Base-by-base conservation (phyloP, 1,140 invertebrate species). In the Lasaia peninsularis region DNA sequence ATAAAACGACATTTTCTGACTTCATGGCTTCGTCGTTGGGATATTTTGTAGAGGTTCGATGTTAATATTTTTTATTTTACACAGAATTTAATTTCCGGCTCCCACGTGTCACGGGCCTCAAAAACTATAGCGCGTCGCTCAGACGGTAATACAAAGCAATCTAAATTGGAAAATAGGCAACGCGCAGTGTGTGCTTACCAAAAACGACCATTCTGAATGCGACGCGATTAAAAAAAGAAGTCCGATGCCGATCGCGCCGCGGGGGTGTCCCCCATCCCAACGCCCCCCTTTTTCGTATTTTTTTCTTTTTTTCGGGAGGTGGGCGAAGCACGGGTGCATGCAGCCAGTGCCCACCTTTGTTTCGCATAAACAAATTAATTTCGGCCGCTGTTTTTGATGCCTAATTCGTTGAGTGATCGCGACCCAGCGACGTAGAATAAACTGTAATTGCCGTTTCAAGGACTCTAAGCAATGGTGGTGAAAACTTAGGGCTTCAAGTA, bases 341-440 rank as follows among this genome's bases (percentile, higher is more conserved):
- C 82, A 84, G 82, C 80, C 73, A 77, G 81, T 77, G 72, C 85
- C 85, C 78, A 88, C 85, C 85, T 88, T 88, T 88, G 85, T 88
- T 88, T 86, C 83, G 78, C 80, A 88, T 88, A 88, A 88, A 88
- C 85, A 88, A 88, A 88, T 88, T 88, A 88, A 88, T 88, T 88
- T 88, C 74, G 85, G 80, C 73, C 81, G 75, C 73, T 85, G 80
- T 83, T 86, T 85, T 80, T 83, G 84, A 86, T 86, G 79, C 71
- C 80, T 86, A 88, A 88, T 86, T 79, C 78, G 76, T 80, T 35
- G 66, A 52, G 70, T 65, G 71, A 71, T 71, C 63, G 61, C 58
- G 21, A 60, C 20, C 57, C 60, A 63, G 60, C 63, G 61, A 62
- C 49, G 63, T 50, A 60, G 63, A 65, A 65, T 62, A 56, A 62